Percentiles rank a stretch among this genome's conserved stretches.
Evolutionary conservation across 2,113 vertebrate species (phyloP).

Genomic region (Ia io): DNA sequence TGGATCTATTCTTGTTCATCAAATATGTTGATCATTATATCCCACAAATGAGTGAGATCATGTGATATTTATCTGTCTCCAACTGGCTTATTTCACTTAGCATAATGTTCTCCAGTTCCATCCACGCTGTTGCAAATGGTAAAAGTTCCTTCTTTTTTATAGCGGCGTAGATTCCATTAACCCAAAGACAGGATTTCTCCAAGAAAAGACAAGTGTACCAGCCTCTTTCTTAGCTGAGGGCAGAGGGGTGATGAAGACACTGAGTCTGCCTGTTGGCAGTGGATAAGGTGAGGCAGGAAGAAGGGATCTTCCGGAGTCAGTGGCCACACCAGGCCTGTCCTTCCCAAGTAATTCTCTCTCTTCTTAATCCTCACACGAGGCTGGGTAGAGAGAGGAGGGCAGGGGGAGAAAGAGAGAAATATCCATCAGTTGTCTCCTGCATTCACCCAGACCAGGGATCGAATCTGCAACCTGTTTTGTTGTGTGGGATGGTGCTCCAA

Average conservation of each 20-base stretch:
- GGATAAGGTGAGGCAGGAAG: background rate
- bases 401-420: background rate
- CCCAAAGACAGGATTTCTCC: constrained; percentile 14
- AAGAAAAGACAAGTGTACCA: background rate
- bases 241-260: background rate
- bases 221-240: background rate
- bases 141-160: no score
- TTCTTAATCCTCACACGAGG: background rate
- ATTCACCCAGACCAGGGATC: no score
- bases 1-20: no score
- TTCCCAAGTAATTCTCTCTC: background rate
- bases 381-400: background rate
- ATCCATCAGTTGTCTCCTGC: background rate
- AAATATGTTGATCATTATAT: no score
- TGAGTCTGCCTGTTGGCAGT: background rate
- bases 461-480: background rate
- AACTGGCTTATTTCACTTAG: no score
- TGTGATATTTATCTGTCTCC: no score
- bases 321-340: background rate
- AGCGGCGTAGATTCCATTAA: background rate
- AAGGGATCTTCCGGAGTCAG: background rate
- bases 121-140: no score
- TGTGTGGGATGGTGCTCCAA: background rate
- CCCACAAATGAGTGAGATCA: no score
- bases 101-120: no score